A percentile compares a stretch with the other conserved stretches of the same genome.
Conservation (phyloP, 1,140 invertebrate genomes). For the Drosophila pseudoobscura region DNA sequence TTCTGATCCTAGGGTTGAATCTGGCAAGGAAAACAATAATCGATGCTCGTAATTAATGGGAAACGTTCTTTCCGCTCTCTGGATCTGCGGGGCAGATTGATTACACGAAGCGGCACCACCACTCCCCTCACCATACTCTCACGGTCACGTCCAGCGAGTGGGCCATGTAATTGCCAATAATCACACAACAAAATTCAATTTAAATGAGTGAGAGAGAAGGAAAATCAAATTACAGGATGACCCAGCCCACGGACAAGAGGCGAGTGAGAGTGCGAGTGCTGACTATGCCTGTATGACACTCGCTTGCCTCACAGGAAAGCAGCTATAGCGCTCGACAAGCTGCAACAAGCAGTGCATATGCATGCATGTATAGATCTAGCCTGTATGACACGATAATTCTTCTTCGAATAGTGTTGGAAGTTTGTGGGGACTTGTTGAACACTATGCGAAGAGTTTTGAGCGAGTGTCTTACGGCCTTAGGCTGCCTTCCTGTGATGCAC, state of each 20-base stretch:
- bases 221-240: constrained; percentile 37
- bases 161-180: constrained; percentile 69
- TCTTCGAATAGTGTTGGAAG: no score
- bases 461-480: no score
- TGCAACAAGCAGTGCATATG: no score
- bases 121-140: constrained; percentile 41
- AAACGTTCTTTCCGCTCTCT: constrained; percentile 11
- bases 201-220: constrained; percentile 40
- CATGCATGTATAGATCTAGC: no score
- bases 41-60: constrained; percentile 53
- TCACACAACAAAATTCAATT: constrained; percentile 62
- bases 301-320: neutral
- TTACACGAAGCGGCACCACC: constrained; percentile 10
- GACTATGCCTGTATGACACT: no score
- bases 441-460: no score
- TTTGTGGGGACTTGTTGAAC: no score
- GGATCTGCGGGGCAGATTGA: constrained; percentile 32
- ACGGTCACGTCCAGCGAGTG: constrained; percentile 57
- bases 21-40: constrained; percentile 45
- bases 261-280: no score
- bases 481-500: no score
- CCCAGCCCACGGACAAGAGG: constrained; percentile 2
- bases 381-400: no score
- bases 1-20: constrained; percentile 6
- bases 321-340: constrained; percentile 1